phyloP scores from a whole-genome alignment of 2,797 vertebrate genomes.

The Characodon lateralis region DNA sequence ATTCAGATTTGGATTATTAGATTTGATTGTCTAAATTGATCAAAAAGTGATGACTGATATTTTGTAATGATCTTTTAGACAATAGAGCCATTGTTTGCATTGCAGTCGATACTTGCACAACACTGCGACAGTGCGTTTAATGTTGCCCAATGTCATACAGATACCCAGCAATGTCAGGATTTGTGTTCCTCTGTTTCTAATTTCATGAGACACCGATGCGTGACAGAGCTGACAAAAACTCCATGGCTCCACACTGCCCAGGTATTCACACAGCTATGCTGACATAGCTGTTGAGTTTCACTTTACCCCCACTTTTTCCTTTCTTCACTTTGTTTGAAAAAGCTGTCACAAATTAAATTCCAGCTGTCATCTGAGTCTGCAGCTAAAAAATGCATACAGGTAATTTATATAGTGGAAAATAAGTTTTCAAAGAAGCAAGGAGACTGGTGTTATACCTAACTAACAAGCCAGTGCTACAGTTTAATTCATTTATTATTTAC shows the following conservation, averaged over 20 bases:
- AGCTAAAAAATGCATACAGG: conserved; percentile 27
- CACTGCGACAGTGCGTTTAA: conserved; percentile 62
- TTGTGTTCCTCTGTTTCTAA: conserved; percentile 79
- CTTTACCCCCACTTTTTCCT: conserved; percentile 9
- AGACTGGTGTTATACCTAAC: conserved; percentile 12
- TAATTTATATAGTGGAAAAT: conserved; percentile 29
- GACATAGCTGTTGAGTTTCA: conserved; percentile 54
- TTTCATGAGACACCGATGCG: conserved; percentile 80
- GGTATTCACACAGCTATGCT: conserved; percentile 66
- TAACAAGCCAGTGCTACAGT: conserved; percentile 2
- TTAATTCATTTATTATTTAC: conserved; percentile 11
- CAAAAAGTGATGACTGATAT: conserved; percentile 23
- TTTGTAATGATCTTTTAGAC: conserved; percentile 19
- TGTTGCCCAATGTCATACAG: conserved; percentile 71
- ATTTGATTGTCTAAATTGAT: conserved; percentile 54
- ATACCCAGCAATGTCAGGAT: conserved; percentile 80
- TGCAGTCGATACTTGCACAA: conserved; percentile 60
- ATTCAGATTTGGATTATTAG: conserved; percentile 62
- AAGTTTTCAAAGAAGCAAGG: conserved; percentile 25
- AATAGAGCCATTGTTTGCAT: conserved; percentile 61
- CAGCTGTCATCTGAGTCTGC: conserved; percentile 46
- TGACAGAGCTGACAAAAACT: conserved; percentile 77
- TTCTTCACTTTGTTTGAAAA: conserved; percentile 45
- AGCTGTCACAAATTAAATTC: conserved; percentile 61
- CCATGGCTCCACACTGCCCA: conserved; percentile 59